Evolutionary conservation across 2,113 vertebrate species (phyloP).

Genomic region (Clarias batrachus): DNA sequence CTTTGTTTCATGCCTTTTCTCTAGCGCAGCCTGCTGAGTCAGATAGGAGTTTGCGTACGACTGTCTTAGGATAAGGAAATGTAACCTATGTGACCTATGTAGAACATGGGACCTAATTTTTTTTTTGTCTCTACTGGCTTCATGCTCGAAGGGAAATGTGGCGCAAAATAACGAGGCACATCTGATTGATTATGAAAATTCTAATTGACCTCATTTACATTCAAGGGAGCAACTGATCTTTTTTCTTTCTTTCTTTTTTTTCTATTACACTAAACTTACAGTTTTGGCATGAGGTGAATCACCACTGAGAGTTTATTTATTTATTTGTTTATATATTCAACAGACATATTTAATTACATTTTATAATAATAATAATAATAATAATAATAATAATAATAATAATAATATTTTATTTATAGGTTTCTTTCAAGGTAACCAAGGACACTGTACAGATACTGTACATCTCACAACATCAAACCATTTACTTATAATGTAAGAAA

Average conservation of each 20-base stretch:
- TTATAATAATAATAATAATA: background rate
- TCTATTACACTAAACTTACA: background rate
- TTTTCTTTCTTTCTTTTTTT: background rate
- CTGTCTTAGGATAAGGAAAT: slow-evolving; percentile 54
- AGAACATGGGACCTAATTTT: slow-evolving; percentile 38
- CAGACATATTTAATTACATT: background rate
- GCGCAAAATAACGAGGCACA: background rate
- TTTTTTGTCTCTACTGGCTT: slow-evolving; percentile 56
- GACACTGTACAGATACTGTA: background rate
- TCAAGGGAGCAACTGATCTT: background rate
- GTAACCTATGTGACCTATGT: slow-evolving; percentile 65
- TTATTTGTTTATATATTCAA: background rate
- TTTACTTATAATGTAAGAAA: background rate
- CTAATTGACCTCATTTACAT: slow-evolving; percentile 14
- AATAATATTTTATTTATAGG: background rate
- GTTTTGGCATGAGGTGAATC: background rate
- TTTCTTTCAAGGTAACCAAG: background rate
- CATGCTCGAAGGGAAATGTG: slow-evolving; percentile 55
- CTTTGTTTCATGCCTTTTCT: slow-evolving; percentile 44
- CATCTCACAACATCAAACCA: background rate
- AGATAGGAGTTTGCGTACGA: slow-evolving; percentile 47
- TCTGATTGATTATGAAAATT: background rate
- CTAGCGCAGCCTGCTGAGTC: slow-evolving; percentile 55
- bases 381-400: background rate
- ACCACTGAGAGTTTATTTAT: background rate